Evolutionary conservation across 2,888 invertebrate species (phyloP).

Genomic region (Teleogryllus oceanicus): DNA sequence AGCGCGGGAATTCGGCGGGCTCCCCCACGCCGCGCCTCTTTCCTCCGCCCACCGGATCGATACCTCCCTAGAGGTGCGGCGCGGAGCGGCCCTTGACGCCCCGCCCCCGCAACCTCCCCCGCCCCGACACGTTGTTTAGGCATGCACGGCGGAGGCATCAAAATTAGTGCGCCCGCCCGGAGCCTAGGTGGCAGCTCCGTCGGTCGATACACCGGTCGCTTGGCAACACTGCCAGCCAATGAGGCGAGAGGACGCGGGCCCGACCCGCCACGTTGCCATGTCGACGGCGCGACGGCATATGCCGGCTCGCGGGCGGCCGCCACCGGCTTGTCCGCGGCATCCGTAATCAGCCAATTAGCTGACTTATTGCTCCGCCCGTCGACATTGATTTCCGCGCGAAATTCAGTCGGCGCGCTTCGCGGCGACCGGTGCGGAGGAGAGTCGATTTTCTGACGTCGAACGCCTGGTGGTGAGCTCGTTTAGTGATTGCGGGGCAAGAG

Average conservation of each 20-base stretch:
- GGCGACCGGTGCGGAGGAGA: neutral
- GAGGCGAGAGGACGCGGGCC: constrained; percentile 3
- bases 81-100: neutral
- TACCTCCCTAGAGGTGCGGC: neutral
- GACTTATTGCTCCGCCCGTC: constrained; percentile 3
- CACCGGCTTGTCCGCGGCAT: neutral
- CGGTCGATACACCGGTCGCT: constrained; percentile 19
- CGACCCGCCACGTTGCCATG: constrained; percentile 20
- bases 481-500: no score
- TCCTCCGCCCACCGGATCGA: neutral
- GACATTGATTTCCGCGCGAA: neutral
- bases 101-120: neutral
- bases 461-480: neutral
- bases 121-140: neutral
- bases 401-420: neutral
- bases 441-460: neutral
- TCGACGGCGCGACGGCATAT: neutral
- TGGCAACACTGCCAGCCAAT: constrained; percentile 21
- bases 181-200: constrained; percentile 18
- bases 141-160: neutral
- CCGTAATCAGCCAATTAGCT: constrained; percentile 24
- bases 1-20: neutral
- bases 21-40: neutral
- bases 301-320: neutral
- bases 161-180: constrained; percentile 10